Base-by-base conservation (phyloP, 2,113 vertebrate species). In the Ranitomeya variabilis region DNA sequence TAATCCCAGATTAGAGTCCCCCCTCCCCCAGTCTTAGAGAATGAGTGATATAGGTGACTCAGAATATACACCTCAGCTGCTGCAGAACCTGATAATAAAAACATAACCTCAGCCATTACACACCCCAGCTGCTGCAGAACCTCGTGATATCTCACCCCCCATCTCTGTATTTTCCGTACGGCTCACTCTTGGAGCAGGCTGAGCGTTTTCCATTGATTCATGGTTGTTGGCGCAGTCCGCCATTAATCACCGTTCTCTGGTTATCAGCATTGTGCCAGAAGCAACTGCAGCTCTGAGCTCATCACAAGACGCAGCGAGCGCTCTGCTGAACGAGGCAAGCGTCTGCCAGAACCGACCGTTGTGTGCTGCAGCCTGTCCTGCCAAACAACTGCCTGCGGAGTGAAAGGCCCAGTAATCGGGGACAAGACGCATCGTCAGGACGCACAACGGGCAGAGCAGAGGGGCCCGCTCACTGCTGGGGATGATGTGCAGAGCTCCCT, bases 201-300 rank as follows among this genome's bases (percentile, higher is more conserved):
- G 73, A 64, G 7, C 1, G 10, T 60, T 86, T 77, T 78, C 73
- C 73, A 16, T 37, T 86, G 85, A 66, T 21, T 86, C 85, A 51
- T 9, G 57, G 23, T 71, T n/a, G 18, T 26, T 26, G 37, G 73
- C 76, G 18, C 74, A 77, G 18, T 74, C 83, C 60, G n/a, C 55
- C 52, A 85, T 55, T 85, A 73, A 45, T 85, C 71, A 37, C 67
- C 15, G 19, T 45, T 9, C 12, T 26, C 45, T 16, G 18, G 60
- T 66, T 37, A 67, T 26, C 12, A 11, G 45, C 31, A 21, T 54
- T 4, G 6, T 59, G 79, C 79, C 57, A 81, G 54, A 9, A 26
- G 21, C 31, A 52, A n/a, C 62, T 21, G 60, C 80, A 31, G 15
- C 79, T 9, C n/a, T 13, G 23, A 4, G 71, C 37, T 7, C 62